Evolutionary conservation across 2,888 invertebrate genomes (phyloP).

Genomic region (Drosophila nr. perissopoda): DNA sequence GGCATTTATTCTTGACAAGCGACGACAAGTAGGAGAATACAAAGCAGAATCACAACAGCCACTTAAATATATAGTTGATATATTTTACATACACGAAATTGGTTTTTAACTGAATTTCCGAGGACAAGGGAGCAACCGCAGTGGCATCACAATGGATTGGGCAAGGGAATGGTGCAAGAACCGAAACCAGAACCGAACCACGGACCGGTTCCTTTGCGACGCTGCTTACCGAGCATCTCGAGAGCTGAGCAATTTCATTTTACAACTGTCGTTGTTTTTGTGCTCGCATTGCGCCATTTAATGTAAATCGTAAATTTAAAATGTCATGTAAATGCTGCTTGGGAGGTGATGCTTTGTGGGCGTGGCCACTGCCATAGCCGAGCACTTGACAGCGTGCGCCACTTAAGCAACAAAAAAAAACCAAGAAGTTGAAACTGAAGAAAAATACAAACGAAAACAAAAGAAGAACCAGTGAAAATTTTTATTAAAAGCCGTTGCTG

Average conservation of each 20-base stretch:
- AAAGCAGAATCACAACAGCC: conserved; percentile 59
- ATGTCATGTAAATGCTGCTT: conserved; percentile 73
- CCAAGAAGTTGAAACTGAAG: conserved; percentile 18
- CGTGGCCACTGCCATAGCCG: conserved; percentile 47
- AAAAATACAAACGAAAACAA: conserved; percentile 30
- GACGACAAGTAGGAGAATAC: conserved; percentile 60
- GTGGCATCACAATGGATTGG: conserved; percentile 22
- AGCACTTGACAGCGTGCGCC: conserved; percentile 57
- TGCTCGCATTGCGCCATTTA: conserved; percentile 71
- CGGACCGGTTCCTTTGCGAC: conserved; percentile 2
- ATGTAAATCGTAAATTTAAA: conserved; percentile 80
- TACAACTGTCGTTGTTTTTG: conserved; percentile 73
- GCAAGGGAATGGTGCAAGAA: not conserved
- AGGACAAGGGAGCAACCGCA: conserved; percentile 49
- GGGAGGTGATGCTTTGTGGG: conserved; percentile 56
- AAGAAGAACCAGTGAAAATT: conserved; percentile 65
- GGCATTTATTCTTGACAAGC: conserved; percentile 72
- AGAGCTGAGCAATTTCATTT: conserved; percentile 72
- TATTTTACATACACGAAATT: conserved; percentile 79
- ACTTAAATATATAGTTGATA: conserved; percentile 79
- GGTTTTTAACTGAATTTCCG: conserved; percentile 75
- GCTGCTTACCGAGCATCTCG: conserved; percentile 40
- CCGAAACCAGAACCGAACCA: conserved; percentile 6
- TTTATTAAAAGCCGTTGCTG: conserved; percentile 72
- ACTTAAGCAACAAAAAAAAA: conserved; percentile 49